Conservation (phyloP, 2,113 vertebrate genomes). For the Neotragus pygmaeus region DNA sequence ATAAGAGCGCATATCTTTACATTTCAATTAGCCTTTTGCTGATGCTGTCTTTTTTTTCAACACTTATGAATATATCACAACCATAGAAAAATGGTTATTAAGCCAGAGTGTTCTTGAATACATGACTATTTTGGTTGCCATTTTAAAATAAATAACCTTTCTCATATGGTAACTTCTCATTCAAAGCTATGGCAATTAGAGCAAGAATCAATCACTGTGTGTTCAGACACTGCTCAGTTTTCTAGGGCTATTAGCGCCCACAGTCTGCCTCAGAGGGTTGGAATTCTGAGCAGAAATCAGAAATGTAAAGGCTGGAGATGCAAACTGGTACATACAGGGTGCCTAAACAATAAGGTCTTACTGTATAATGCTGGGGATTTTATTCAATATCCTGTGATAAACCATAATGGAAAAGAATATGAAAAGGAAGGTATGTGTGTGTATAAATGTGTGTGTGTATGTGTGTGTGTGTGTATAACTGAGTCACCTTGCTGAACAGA, state of each 20-base stretch:
- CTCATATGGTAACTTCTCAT: background rate
- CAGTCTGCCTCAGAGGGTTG: constrained; percentile 49
- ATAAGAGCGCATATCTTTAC: constrained; percentile 76
- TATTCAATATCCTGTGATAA: background rate
- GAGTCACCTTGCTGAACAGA: background rate
- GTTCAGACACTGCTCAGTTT: constrained; percentile 58
- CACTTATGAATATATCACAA: constrained; percentile 84
- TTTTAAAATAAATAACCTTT: constrained; percentile 52
- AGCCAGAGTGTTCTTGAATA: constrained; percentile 40
- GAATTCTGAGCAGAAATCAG: constrained; percentile 72
- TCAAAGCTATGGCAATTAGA: constrained; percentile 40
- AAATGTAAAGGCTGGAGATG: constrained; percentile 28
- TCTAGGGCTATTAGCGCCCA: constrained; percentile 64
- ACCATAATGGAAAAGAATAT: background rate
- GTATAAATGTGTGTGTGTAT: fast-evolving
- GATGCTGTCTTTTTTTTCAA: constrained; percentile 78
- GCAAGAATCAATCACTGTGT: background rate
- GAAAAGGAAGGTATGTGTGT: background rate
- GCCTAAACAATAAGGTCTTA: background rate
- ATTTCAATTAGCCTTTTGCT: constrained; percentile 80
- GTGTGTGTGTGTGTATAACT: background rate
- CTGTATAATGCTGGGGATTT: background rate
- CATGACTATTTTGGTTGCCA: background rate
- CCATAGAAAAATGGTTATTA: constrained; percentile 47
- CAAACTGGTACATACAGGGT: background rate